Evolutionary conservation across 2,888 invertebrate species (phyloP).

Genomic region (Hemicrepidius hirtus): DNA sequence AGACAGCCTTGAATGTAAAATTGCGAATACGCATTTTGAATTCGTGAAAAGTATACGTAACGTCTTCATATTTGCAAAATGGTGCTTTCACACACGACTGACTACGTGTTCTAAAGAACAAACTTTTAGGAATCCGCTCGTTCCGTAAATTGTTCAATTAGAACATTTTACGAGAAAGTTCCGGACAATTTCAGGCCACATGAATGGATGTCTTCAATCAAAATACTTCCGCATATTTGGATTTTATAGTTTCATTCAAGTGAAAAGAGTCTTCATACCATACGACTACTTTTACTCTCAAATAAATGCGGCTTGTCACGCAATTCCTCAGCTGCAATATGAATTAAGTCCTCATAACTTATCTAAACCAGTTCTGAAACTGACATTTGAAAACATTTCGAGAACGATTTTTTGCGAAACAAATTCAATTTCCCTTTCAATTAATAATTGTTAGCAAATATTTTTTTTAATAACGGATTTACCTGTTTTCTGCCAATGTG

Average conservation of each 20-base stretch:
- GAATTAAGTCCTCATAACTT: too few relatives aligned
- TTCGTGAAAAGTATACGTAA: slow-evolving; percentile 17
- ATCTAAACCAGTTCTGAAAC: too few relatives aligned
- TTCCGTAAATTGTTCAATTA: slow-evolving; percentile 27
- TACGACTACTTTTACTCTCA: not conserved
- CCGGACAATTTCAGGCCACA: slow-evolving; percentile 6
- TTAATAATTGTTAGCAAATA: too few relatives aligned
- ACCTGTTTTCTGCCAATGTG: too few relatives aligned
- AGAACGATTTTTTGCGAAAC: too few relatives aligned
- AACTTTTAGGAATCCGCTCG: slow-evolving; percentile 20
- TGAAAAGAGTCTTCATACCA: not conserved
- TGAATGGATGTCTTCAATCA: not conserved
- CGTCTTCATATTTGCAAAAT: slow-evolving; percentile 22
- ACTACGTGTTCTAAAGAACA: slow-evolving; percentile 17
- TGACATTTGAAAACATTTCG: too few relatives aligned
- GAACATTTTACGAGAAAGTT: slow-evolving; percentile 7
- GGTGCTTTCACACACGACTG: slow-evolving; percentile 18
- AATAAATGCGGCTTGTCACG: not conserved
- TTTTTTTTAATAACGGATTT: too few relatives aligned
- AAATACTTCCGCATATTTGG: slow-evolving; percentile 19
- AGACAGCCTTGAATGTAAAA: not conserved
- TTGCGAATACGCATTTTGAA: slow-evolving; percentile 22
- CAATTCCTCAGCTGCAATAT: not conserved
- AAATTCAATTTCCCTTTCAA: too few relatives aligned
- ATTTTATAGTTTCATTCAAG: slow-evolving; percentile 1